Evolutionary conservation across 1,140 invertebrate genomes (phyloP).

Genomic region (Thereuonema tuberculata): DNA sequence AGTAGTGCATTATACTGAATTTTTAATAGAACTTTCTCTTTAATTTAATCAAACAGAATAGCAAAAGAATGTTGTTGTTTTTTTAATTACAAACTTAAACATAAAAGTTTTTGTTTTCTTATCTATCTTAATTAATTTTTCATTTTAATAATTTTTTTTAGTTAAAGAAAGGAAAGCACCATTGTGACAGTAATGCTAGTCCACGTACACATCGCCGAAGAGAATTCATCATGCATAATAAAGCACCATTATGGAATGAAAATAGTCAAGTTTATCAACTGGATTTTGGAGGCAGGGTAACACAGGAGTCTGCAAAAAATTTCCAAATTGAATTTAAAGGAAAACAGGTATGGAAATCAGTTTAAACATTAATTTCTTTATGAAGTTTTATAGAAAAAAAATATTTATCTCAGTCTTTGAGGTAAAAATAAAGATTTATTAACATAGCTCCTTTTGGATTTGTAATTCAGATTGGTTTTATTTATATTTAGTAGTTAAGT

Average conservation of each 20-base stretch:
- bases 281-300: slow-evolving; percentile 97
- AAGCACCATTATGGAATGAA: slow-evolving; percentile 99
- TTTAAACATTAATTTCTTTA: background rate
- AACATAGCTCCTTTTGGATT: background rate
- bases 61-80: too few relatives aligned
- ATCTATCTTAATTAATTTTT: too few relatives aligned
- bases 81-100: too few relatives aligned
- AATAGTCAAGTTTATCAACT: slow-evolving; percentile 97
- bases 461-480: slow-evolving; percentile 5
- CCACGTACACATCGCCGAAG: slow-evolving; percentile 40
- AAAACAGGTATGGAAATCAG: slow-evolving; percentile 60
- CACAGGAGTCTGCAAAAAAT: slow-evolving; percentile 98
- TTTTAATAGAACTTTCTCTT: too few relatives aligned
- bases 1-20: too few relatives aligned
- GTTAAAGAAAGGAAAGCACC: slow-evolving; percentile 20
- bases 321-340: slow-evolving; percentile 97
- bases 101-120: too few relatives aligned
- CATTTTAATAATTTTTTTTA: too few relatives aligned
- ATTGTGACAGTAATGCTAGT: slow-evolving; percentile 18
- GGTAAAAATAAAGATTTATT: too few relatives aligned
- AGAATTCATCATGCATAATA: slow-evolving; percentile 95
- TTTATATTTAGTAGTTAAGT: too few relatives aligned
- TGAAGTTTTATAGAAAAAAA: background rate
- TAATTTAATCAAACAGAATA: too few relatives aligned
- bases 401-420: slow-evolving; percentile 4